phyloP scores from a whole-genome alignment of 2,113 vertebrate genomes.

The Puma concolor region DNA sequence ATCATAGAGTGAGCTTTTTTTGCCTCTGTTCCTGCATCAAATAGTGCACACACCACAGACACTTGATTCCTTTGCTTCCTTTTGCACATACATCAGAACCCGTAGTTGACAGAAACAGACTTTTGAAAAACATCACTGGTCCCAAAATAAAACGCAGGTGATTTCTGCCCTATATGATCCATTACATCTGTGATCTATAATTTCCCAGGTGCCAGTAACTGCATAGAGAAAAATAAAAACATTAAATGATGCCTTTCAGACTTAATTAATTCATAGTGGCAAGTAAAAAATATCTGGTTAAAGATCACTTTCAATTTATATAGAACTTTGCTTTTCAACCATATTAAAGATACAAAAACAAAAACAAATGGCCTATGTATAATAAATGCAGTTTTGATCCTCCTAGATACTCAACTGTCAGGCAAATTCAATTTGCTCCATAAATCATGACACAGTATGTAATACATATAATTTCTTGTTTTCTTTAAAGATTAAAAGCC shows the following conservation, averaged over 20 bases:
- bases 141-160: conserved; percentile 42
- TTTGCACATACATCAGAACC: not conserved
- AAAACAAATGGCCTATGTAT: conserved; percentile 51
- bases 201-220: not conserved
- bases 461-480: not conserved
- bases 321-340: conserved; percentile 8
- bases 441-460: not conserved
- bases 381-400: conserved; percentile 41
- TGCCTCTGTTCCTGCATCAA: not conserved
- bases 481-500: conserved; percentile 52
- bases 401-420: conserved; percentile 21
- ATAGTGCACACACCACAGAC: not conserved
- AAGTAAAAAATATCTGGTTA: conserved; percentile 39
- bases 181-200: conserved; percentile 39
- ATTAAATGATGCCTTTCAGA: conserved; percentile 59
- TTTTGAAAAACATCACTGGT: conserved; percentile 31
- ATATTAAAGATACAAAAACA: conserved; percentile 49
- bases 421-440: not conserved
- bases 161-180: not conserved
- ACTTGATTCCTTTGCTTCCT: not conserved
- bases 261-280: conserved; percentile 49
- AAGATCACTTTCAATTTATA: conserved; percentile 43
- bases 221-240: conserved; percentile 43
- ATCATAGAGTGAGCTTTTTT: not conserved
- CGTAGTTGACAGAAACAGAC: conserved; percentile 33